A percentile compares a stretch with the other conserved stretches of the same genome.
These are phyloP conservation scores for Epinotia ramella DNA, from an alignment of 2,888 invertebrate genomes.

Conservation along the genomic window DNA sequence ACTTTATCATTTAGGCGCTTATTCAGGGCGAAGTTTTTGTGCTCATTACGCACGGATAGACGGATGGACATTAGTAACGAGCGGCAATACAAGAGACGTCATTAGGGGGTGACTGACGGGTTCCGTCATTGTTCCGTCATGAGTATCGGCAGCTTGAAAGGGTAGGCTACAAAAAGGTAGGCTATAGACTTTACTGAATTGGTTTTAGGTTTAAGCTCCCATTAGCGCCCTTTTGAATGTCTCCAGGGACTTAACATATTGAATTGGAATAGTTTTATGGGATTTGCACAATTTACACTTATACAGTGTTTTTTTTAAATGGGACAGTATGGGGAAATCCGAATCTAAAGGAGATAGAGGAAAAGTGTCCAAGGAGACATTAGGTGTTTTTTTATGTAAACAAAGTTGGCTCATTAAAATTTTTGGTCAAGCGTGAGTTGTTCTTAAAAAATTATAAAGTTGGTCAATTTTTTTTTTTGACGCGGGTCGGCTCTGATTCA, in stretches of 20 bases:
- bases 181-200: slow-evolving; percentile 15
- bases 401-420: too few relatives aligned
- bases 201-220: slow-evolving; percentile 15
- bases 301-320: too few relatives aligned
- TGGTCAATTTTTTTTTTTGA: too few relatives aligned
- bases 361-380: too few relatives aligned
- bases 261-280: background rate
- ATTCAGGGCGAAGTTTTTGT: slow-evolving; percentile 34
- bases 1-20: slow-evolving; percentile 39
- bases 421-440: too few relatives aligned
- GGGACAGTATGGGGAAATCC: too few relatives aligned
- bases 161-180: slow-evolving; percentile 3
- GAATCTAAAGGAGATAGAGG: too few relatives aligned
- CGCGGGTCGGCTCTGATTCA: too few relatives aligned
- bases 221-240: slow-evolving; percentile 1
- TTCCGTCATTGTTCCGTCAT: slow-evolving; percentile 23
- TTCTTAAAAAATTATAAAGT: too few relatives aligned
- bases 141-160: slow-evolving; percentile 10
- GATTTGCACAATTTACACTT: background rate
- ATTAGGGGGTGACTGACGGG: slow-evolving; percentile 24
- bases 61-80: slow-evolving; percentile 26
- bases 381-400: too few relatives aligned
- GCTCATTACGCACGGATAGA: slow-evolving; percentile 35
- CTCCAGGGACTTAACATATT: background rate
- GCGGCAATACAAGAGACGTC: slow-evolving; percentile 32